Evolutionary conservation across 1,140 invertebrate species (phyloP), one percentile per base, ranked within the genome.

Genomic region (Elymnias hypermnestra): DNA sequence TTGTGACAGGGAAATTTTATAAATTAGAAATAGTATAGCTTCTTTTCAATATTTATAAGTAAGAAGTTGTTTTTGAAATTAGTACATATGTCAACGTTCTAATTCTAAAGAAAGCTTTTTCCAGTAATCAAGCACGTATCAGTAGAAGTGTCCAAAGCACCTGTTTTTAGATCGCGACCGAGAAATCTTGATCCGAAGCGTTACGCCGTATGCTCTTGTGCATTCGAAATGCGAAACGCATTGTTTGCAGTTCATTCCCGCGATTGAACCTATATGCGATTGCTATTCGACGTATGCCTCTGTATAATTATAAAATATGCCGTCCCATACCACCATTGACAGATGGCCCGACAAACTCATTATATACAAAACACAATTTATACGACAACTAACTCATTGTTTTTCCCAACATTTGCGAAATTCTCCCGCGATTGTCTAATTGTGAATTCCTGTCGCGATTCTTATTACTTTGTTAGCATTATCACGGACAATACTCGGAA

Each of bases 271-370:
- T 57, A 63, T 63, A 23, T 53, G 46, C 52, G 40, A 70, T 74
- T 71, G 57, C 47, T 60, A 78, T 82, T 73, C 74, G 62, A 56
- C 29, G 61, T 65, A 63, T 65, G 63, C 43, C 38, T 19, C 44
- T 42, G 60, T 77, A 65, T 76, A 73, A 78, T 82, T 77, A 77
- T 69, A 81, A 78, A 72, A 69, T 76, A 70, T 71, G 57, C 61
- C 58, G 64, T 61, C 63, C 62, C 36, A 57, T 53, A 59, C 65
- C 54, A 50, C 58, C 55, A 19, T 49, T 73, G 72, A 79, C 75
- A 78, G 75, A 83, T 83, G 73, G 66, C 58, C 39, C 45, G 56
- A 55, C 52, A 51, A 49, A 63, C 60, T 70, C 65, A 74, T 73
- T 77, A 73, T 63, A 74, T 9, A 36, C 13, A 21, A 21, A 6